Base-by-base conservation (phyloP, 2,113 vertebrate species). In the Gasterosteus aculeatus region DNA sequence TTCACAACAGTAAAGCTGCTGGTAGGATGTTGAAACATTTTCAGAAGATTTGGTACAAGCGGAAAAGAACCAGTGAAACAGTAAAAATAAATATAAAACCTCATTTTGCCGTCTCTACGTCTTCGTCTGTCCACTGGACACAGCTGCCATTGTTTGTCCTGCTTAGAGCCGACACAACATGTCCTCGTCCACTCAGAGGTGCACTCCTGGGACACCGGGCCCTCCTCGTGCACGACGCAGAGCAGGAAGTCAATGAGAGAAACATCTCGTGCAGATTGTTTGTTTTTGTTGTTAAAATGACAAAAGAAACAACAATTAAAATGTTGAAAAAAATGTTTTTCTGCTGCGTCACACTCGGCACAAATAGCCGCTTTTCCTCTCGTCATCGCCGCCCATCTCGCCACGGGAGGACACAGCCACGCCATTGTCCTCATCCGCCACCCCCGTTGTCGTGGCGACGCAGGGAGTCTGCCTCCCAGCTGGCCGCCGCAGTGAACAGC, bases 341-440 rank as follows among this genome's bases (percentile, higher is more conserved):
- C 63, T 72, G 87, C 84, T 63, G 74, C 31, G 49, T 89, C 88
- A 84, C 3, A 7, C 61, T 83, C 70, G 49, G 22, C 64, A 29
- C 69, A 71, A 31, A 64, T 57, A 75, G 76, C 81, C 76, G 57
- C 3, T 72, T 63, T 54, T 26, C 35, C 72, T 80, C 58, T 85
- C 68, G 39, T 81, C 77, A 87, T 70, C 47, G 68, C 78, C 72
- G 62, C 72, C 81, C 75, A 56, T 44, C 51, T 33, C 5, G 49
- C 46, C 38, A 5, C 31, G 19, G 33, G 69, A 64, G 84, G 31
- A 91, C 85, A 94, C 83, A 92, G 83, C 61, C 11, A 2, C 10
- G 49, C 85, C 87, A 87, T 94, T 94, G 93, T 94, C 46, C 74
- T 63, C 12, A n/a, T 3, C 44, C 70, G 49, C 53, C 35, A 42